Conservation (phyloP, 2,797 vertebrate species). For the Gambusia yucatana region DNA sequence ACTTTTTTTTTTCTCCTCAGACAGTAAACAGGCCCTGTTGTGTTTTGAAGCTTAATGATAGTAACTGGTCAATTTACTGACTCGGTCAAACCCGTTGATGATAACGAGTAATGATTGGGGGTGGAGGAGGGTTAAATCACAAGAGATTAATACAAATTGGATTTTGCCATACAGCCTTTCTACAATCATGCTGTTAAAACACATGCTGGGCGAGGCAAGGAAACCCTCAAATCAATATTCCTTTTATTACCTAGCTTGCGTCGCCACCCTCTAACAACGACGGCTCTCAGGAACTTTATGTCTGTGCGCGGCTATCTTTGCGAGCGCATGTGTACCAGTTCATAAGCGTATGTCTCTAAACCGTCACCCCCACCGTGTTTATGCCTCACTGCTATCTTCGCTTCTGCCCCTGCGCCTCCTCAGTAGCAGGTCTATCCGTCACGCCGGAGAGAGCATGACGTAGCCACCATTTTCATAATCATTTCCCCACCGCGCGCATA, state of each 20-base stretch:
- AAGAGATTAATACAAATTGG: slow-evolving; percentile 56
- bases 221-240: slow-evolving; percentile 73
- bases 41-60: slow-evolving; percentile 32
- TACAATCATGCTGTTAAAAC: slow-evolving; percentile 65
- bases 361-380: slow-evolving; percentile 13
- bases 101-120: slow-evolving; percentile 61
- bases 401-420: slow-evolving; percentile 40
- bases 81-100: slow-evolving; percentile 52
- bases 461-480: slow-evolving; percentile 63
- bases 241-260: slow-evolving; percentile 65
- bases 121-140: slow-evolving; percentile 30
- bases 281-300: slow-evolving; percentile 33
- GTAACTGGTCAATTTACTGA: slow-evolving; percentile 30
- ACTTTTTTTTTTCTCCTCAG: background rate
- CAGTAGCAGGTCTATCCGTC: slow-evolving; percentile 37
- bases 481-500: slow-evolving; percentile 2
- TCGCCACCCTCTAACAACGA: slow-evolving; percentile 39
- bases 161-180: slow-evolving; percentile 46
- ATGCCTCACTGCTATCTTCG: slow-evolving; percentile 38
- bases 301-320: slow-evolving; percentile 27
- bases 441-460: slow-evolving; percentile 36
- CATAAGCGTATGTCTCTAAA: slow-evolving; percentile 34
- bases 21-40: background rate
- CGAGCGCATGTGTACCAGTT: slow-evolving; percentile 7
- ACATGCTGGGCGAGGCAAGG: slow-evolving; percentile 45